These are phyloP conservation scores for Plutomurus gul DNA, from an alignment of 1,140 invertebrate species.

Conservation along the genomic window DNA sequence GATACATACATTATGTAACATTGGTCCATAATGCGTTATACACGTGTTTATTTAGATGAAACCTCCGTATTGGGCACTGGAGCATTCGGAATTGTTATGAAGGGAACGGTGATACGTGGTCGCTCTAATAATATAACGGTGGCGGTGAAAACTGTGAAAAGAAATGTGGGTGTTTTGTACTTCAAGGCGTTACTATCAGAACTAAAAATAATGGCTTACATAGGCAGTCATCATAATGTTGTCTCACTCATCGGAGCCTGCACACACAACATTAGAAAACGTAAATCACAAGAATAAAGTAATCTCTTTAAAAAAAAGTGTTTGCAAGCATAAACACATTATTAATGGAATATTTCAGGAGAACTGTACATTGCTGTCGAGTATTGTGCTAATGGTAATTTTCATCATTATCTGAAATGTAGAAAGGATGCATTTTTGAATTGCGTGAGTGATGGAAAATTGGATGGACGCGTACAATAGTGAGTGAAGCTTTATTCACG, in stretches of 20 bases:
- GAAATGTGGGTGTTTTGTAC: slow-evolving; percentile 37
- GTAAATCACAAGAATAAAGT: background rate
- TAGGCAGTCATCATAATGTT: slow-evolving; percentile 38
- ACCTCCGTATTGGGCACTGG: slow-evolving; percentile 32
- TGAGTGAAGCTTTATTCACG: background rate
- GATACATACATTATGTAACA: background rate
- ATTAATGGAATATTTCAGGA: slow-evolving; percentile 28
- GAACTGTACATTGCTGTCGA: slow-evolving; percentile 37
- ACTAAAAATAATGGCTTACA: slow-evolving; percentile 40
- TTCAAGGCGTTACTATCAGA: slow-evolving; percentile 43
- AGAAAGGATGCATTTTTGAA: slow-evolving; percentile 23
- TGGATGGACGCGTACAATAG: background rate
- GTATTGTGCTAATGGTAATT: slow-evolving; percentile 38
- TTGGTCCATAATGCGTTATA: background rate
- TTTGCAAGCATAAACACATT: too few species aligned
- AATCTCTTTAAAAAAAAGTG: background rate
- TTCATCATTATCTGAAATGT: slow-evolving; percentile 35
- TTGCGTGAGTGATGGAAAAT: background rate
- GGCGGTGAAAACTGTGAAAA: slow-evolving; percentile 31
- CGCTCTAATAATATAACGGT: background rate
- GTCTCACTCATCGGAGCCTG: slow-evolving; percentile 40
- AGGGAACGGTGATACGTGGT: background rate
- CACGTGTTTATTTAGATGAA: slow-evolving; percentile 16
- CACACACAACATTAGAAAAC: slow-evolving; percentile 39
- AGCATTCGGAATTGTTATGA: slow-evolving; percentile 9